Conservation (phyloP, 1,140 invertebrate genomes). For the Nasonia vitripennis region DNA sequence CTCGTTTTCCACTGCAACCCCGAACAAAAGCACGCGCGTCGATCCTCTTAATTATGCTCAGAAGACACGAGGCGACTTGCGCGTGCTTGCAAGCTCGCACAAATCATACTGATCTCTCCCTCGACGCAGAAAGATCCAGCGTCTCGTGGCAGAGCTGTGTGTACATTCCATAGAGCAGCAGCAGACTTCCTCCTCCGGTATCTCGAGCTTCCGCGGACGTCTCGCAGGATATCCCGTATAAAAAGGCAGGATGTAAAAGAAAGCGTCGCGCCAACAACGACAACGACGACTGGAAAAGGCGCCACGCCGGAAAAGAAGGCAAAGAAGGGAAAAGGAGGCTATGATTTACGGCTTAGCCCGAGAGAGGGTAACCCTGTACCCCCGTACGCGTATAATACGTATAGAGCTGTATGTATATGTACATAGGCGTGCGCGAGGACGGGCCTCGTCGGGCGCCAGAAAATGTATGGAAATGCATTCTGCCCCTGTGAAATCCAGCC, state of each 20-base stretch:
- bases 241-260: conserved; percentile 40
- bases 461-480: conserved; percentile 62
- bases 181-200: not conserved
- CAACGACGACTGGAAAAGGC: not conserved
- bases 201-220: conserved; percentile 26
- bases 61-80: not conserved
- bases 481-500: conserved; percentile 16
- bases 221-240: conserved; percentile 42
- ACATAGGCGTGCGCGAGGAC: not conserved
- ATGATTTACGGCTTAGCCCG: conserved; percentile 56
- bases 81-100: not conserved
- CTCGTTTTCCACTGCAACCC: too few species aligned
- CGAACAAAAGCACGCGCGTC: not conserved
- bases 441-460: conserved; percentile 15
- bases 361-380: not conserved
- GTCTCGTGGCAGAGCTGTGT: not conserved
- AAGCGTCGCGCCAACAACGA: not conserved
- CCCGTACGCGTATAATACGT: not conserved
- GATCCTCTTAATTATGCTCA: conserved; percentile 16
- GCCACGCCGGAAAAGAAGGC: not conserved
- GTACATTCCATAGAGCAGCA: not conserved
- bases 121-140: not conserved
- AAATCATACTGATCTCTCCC: conserved; percentile 15
- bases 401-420: not conserved
- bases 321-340: conserved; percentile 19